These are phyloP conservation scores for Anthoscopus minutus DNA, from an alignment of 2,113 vertebrate species.

Conservation along the genomic window DNA sequence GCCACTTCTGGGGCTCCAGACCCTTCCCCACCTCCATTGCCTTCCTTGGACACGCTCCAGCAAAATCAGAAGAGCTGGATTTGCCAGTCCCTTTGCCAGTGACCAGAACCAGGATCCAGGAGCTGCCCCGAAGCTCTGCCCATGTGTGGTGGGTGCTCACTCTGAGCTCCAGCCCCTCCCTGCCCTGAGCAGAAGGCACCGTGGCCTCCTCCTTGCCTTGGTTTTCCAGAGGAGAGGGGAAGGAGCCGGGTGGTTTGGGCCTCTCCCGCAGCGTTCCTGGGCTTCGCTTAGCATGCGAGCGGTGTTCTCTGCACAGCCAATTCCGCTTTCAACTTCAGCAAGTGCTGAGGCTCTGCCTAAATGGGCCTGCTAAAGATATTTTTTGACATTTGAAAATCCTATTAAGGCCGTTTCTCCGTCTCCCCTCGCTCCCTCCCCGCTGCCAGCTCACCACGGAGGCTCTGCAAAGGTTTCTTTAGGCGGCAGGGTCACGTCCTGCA, in stretches of 20 bases:
- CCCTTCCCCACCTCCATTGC: neutral
- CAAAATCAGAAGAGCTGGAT: neutral
- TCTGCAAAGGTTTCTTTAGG: neutral
- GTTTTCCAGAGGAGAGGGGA: neutral
- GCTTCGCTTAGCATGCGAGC: neutral
- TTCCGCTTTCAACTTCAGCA: neutral
- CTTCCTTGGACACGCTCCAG: neutral
- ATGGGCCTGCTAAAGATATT: slow-evolving; percentile 8
- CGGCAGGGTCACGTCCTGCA: neutral
- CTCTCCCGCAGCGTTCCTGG: neutral
- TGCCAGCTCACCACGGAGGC: neutral
- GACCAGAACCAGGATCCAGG: neutral
- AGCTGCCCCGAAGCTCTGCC: neutral
- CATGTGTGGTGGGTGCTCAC: neutral
- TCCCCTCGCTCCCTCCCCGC: neutral
- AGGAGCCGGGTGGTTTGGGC: neutral
- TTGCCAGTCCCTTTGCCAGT: neutral
- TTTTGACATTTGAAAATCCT: slow-evolving; percentile 43
- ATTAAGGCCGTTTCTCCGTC: neutral
- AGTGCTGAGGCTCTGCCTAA: neutral
- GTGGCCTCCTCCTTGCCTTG: neutral
- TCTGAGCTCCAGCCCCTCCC: neutral
- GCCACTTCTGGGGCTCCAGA: neutral
- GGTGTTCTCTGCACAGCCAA: neutral
- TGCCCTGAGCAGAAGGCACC: neutral